These are phyloP conservation scores for Tetramorium simillimum DNA, from an alignment of 1,140 invertebrate genomes.

Conservation along the genomic window DNA sequence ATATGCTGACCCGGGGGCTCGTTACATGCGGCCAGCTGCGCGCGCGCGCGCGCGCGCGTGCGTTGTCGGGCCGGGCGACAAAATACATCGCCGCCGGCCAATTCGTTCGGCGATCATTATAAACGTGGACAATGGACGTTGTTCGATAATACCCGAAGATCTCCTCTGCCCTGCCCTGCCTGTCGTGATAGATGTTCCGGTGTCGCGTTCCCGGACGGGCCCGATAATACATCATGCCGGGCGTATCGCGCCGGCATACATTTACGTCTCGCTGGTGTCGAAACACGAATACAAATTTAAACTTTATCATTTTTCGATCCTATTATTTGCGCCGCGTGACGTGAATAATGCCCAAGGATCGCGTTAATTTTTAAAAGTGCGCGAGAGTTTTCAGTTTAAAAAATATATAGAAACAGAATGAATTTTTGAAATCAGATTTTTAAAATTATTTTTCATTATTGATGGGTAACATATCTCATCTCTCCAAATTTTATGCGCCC, in stretches of 20 bases:
- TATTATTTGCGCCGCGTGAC: slow-evolving; percentile 15
- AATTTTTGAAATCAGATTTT: neutral
- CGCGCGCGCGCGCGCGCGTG: slow-evolving; percentile 9
- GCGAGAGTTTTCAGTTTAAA: neutral
- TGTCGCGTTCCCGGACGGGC: slow-evolving; percentile 24
- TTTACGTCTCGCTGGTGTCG: slow-evolving; percentile 31
- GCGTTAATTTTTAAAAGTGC: slow-evolving; percentile 2
- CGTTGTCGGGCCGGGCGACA: slow-evolving; percentile 5
- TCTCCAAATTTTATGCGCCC: neutral
- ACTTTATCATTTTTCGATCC: slow-evolving; percentile 33
- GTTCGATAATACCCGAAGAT: slow-evolving; percentile 56
- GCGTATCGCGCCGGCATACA: slow-evolving; percentile 22
- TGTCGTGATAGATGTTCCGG: slow-evolving; percentile 51
- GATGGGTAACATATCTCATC: neutral
- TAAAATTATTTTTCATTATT: neutral
- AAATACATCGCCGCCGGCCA: slow-evolving; percentile 37
- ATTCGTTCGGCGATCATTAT: slow-evolving; percentile 54
- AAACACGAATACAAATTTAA: slow-evolving; percentile 46
- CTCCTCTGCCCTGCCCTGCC: neutral
- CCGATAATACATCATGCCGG: slow-evolving; percentile 33
- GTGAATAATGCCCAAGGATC: neutral
- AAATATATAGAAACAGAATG: neutral
- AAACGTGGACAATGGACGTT: slow-evolving; percentile 49
- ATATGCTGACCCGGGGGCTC: slow-evolving; percentile 8
- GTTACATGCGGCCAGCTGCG: slow-evolving; percentile 9